phyloP scores from a whole-genome alignment of 2,888 invertebrate genomes.

The Sarcophaga caerulescens region DNA sequence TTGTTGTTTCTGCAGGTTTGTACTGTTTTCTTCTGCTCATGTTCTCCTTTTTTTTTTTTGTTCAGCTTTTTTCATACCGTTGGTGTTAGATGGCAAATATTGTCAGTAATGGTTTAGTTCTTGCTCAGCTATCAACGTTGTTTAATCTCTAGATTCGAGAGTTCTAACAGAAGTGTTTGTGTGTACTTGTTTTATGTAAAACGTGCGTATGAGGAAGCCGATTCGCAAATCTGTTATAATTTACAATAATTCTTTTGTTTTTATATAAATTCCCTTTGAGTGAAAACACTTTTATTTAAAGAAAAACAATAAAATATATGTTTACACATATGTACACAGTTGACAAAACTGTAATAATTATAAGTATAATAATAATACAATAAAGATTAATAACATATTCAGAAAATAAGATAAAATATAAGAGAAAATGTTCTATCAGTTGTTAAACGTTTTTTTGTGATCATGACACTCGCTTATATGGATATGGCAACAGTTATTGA shows the following conservation, averaged over 20 bases:
- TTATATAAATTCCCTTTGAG: no score
- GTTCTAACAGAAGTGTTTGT: neutral
- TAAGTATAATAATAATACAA: neutral
- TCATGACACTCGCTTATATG: slow-evolving; percentile 88
- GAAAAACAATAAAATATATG: no score
- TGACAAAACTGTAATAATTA: neutral
- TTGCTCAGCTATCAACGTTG: slow-evolving; percentile 73
- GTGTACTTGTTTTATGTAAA: neutral
- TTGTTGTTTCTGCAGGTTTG: slow-evolving; percentile 34
- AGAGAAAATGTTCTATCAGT: neutral
- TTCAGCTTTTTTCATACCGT: slow-evolving; percentile 34
- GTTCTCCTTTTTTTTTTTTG: slow-evolving; percentile 40
- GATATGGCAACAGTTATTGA: slow-evolving; percentile 89
- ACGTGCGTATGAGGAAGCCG: neutral
- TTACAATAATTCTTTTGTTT: no score
- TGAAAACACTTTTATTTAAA: no score
- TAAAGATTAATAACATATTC: neutral
- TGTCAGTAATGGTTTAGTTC: slow-evolving; percentile 74
- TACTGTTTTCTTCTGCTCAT: slow-evolving; percentile 24
- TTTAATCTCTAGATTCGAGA: slow-evolving; percentile 53
- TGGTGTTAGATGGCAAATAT: slow-evolving; percentile 74
- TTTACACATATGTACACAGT: no score
- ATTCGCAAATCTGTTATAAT: no score
- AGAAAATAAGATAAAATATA: neutral
- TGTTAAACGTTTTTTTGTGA: slow-evolving; percentile 66